Evolutionary conservation across 2,113 vertebrate species (phyloP), one percentile per base, ranked within the genome.

Genomic region (Elaphurus davidianus): DNA sequence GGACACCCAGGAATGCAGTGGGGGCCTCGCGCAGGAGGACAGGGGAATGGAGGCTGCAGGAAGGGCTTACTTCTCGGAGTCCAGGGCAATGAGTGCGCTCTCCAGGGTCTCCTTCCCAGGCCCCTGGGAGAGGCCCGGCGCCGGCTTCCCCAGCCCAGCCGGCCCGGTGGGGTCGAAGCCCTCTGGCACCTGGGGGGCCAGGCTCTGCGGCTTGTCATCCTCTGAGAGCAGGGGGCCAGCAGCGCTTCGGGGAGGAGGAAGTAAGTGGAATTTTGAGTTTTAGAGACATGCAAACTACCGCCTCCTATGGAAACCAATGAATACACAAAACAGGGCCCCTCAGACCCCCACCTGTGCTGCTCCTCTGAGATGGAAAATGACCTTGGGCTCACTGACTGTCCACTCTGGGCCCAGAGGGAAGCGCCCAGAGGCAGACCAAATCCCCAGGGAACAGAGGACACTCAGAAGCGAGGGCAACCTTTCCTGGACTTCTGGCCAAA

Each of bases 1-100:
- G 19, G 64, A 30, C 2, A 2, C 30, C 19, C 4, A 8, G 19
- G 33, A 30, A 30, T 0, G 0, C 79, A 6, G 47, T 2, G 0
- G 67, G 11, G 3, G 45, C 6, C 27, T 6, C 3, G 0, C 1
- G 2, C 4, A 25, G 13, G 43, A n/a, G 28, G 28, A 45, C 17
- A 0, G 11, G 17, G 43, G 30, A 12, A 25, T 8, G 23, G 11
- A 76, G 43, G 13, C 59, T 50, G 30, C 14, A n/a, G 21, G 82
- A 17, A n/a, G 59, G 43, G 45, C 99, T 99, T 99, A 99, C 99
- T 99, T 99, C 95, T 99, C 99, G 0, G 99, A 99, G 98, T 99
- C 99, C 98, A 99, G 98, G 11, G 99, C 99, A 67, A 99, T 99
- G 94, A 99, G 99, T 28, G 99, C 99, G 45, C 98, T 99, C 98